Evolutionary conservation across 2,797 vertebrate genomes (phyloP).

Genomic region (Chelon labrosus): DNA sequence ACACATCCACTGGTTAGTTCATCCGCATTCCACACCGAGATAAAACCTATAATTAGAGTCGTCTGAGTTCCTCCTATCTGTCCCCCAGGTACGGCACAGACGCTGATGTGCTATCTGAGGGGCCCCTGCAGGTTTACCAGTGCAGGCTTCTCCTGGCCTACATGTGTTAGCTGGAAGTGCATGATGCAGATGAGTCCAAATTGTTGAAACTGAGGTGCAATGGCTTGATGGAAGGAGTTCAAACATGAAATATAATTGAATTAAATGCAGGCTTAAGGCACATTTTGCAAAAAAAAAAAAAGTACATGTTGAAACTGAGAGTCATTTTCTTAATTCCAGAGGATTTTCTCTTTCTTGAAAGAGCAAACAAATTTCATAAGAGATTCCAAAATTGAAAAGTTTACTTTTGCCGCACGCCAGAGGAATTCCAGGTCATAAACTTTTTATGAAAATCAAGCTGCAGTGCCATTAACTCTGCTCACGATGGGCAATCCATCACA

Average conservation of each 20-base stretch:
- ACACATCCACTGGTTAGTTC: conserved; percentile 23
- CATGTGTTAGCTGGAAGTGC: conserved; percentile 66
- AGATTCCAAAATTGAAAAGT: not conserved
- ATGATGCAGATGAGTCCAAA: conserved; percentile 51
- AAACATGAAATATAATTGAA: conserved; percentile 26
- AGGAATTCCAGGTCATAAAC: too few species aligned
- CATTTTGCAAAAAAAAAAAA: conserved; percentile 5
- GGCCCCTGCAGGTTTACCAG: conserved; percentile 16
- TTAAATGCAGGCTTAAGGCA: conserved; percentile 20
- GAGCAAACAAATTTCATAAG: not conserved
- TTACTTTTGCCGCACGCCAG: too few species aligned
- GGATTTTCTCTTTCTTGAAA: not conserved
- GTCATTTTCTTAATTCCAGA: not conserved
- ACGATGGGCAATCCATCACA: conserved; percentile 24
- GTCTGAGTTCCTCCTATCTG: conserved; percentile 20
- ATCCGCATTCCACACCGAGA: conserved; percentile 39
- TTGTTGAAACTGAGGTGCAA: conserved; percentile 41
- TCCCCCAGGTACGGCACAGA: conserved; percentile 38
- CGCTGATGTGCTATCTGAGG: conserved; percentile 26
- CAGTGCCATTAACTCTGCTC: conserved; percentile 1
- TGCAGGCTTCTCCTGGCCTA: conserved; percentile 62
- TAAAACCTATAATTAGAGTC: conserved; percentile 47
- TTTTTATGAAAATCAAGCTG: not conserved
- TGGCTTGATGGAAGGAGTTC: conserved; percentile 22
- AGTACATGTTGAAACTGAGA: not conserved